Evolutionary conservation across 2,113 vertebrate genomes (phyloP).

Genomic region (Pandion haliaetus): DNA sequence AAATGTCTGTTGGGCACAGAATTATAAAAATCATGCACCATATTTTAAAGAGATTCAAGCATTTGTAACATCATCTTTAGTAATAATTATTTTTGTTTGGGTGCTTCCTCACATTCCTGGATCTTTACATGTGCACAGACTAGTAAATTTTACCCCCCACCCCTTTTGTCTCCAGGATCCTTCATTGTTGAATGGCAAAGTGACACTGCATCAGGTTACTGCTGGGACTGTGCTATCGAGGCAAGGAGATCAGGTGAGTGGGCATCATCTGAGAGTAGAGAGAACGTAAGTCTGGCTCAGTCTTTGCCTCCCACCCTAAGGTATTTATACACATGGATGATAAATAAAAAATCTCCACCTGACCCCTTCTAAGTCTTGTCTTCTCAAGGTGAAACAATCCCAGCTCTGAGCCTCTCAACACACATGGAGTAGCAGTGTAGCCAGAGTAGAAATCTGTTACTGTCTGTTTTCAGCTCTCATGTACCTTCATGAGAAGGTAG

Average conservation of each 20-base stretch:
- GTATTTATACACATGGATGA: background rate
- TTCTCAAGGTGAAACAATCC: background rate
- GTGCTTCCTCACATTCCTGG: background rate
- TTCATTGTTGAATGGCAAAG: slow-evolving; percentile 82
- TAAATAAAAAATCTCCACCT: background rate
- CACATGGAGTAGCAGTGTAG: too few species aligned
- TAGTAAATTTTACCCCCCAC: background rate
- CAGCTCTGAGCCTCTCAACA: background rate
- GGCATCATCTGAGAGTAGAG: background rate
- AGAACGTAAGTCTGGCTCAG: background rate
- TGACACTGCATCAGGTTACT: slow-evolving; percentile 86
- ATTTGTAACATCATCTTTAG: background rate
- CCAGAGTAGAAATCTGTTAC: background rate
- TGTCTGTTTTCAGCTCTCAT: background rate
- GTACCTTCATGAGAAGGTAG: background rate
- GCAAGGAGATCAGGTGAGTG: slow-evolving; percentile 92
- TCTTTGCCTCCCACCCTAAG: background rate
- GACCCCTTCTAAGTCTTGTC: background rate
- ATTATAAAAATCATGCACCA: rapidly evolving
- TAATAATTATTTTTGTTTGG: background rate
- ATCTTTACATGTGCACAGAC: background rate
- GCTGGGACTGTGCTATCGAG: slow-evolving; percentile 84
- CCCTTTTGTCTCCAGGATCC: slow-evolving; percentile 73
- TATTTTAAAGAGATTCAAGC: background rate
- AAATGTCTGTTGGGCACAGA: background rate